Evolutionary conservation across 2,888 invertebrate genomes (phyloP).

Genomic region (Malachius bipustulatus): DNA sequence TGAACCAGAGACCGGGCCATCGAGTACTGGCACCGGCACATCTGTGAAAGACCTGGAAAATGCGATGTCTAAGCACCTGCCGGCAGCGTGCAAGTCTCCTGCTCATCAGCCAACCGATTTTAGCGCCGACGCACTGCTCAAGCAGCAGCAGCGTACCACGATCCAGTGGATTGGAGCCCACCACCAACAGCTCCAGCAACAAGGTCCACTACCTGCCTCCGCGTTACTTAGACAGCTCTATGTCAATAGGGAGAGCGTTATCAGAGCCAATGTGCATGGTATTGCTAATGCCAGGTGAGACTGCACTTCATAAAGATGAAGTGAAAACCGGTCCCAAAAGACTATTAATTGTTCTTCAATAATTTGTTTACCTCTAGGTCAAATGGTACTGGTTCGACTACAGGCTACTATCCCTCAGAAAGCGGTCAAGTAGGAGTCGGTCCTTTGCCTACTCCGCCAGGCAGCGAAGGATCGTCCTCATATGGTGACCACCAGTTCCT

Average conservation of each 20-base stretch:
- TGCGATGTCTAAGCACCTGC: conserved; percentile 92
- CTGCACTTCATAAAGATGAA: no score
- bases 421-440: conserved; percentile 59
- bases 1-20: no score
- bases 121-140: conserved; percentile 71
- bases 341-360: no score
- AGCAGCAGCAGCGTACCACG: conserved; percentile 68
- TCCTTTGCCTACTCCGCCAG: conserved; percentile 80
- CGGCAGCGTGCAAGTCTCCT: conserved; percentile 45
- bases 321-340: no score
- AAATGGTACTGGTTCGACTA: conserved; percentile 17
- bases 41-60: conserved; percentile 89
- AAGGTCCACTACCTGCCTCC: conserved; percentile 67
- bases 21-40: conserved; percentile 33
- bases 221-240: conserved; percentile 82
- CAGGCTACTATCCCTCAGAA: conserved; percentile 38
- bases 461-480: conserved; percentile 67
- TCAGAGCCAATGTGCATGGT: conserved; percentile 70
- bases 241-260: conserved; percentile 89
- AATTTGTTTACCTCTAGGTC: conserved; percentile 28
- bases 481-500: conserved; percentile 57
- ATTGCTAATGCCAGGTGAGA: conserved; percentile 41
- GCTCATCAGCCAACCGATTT: conserved; percentile 74
- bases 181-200: conserved; percentile 47
- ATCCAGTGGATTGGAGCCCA: conserved; percentile 92